Evolutionary conservation across 2,797 vertebrate species (phyloP), one percentile per base, ranked within the genome.

Genomic region (Catamblyrhynchus diadema): DNA sequence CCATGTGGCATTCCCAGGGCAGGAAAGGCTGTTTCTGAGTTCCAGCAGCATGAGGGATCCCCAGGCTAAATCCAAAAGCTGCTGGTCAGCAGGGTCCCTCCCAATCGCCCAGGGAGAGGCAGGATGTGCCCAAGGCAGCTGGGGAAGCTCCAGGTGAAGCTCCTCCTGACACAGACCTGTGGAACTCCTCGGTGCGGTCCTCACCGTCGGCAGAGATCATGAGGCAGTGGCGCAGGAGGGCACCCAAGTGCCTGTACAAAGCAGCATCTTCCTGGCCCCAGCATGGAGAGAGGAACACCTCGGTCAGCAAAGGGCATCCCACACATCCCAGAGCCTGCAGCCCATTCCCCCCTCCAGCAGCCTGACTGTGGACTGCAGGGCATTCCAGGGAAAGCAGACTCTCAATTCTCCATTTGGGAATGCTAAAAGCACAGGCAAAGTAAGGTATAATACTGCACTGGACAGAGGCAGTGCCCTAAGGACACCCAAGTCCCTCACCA

Each of bases 201-300:
- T 99, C 98, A 64, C 98, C 98, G 1, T 99, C 98, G 6, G 98
- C 98, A 16, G 75, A 93, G 91, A 98, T 98, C 98, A 99, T 98
- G 65, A 99, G 97, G 95, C 99, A 99, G 96, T 99, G 98, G 94
- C 99, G 99, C 93, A 99, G 98, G 30, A 99, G 98, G 59, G 98
- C 98, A 32, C 98, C 99, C 94, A 99, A 88, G 97, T 98, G 98
- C 93, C 98, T 98, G 98, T 98, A 99, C 45, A 98, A 95, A 69
- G 98, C 98, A 88, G 98, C 97, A 37, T 99, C 99, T 96, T 99
- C 99, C 99, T 99, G 96, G 51, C 65, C 88, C 93, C 74, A 89
- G 32, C 85, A 85, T 5, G 95, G 28, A 94, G 47, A 69, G 48
- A 12, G 22, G 78, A 91, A 86, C 48, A 64, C 17, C 41, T 41